Percentiles rank a stretch among this genome's conserved stretches.
Conservation (phyloP, 2,113 vertebrate species). For the Muntiacus muntjak region DNA sequence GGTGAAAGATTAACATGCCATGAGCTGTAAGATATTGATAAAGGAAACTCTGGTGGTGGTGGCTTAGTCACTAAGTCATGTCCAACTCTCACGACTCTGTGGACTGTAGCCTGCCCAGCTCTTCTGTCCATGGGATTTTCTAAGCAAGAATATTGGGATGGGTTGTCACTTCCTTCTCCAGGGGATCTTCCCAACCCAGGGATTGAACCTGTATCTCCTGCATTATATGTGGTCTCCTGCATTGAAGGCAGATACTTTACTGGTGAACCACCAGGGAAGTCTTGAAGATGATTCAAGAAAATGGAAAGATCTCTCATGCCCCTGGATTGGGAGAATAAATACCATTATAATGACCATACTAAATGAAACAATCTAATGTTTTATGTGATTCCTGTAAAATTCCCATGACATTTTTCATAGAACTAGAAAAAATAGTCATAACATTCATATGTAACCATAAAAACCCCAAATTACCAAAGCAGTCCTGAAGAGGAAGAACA, state of each 20-base stretch:
- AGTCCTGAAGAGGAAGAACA: neutral
- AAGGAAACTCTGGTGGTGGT: neutral
- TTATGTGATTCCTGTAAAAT: neutral
- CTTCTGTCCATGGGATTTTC: neutral
- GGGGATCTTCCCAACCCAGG: neutral
- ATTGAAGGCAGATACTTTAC: neutral
- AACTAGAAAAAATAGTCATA: neutral
- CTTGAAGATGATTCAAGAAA: neutral
- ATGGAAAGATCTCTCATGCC: neutral
- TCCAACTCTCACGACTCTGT: accelerated
- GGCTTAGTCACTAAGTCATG: neutral
- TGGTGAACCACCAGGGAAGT: neutral
- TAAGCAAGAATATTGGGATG: neutral
- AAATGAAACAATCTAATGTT: neutral
- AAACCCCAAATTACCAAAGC: neutral
- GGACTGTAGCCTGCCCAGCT: accelerated
- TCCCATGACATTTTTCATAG: neutral
- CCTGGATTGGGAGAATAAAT: neutral
- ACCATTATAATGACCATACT: neutral
- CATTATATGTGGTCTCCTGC: neutral
- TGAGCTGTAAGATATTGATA: neutral
- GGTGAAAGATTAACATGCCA: neutral
- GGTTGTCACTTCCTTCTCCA: neutral
- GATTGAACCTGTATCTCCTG: neutral
- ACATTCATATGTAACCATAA: neutral